These are phyloP conservation scores for Schizopygopsis malacanthus DNA, from an alignment of 2,797 vertebrate species.

Conservation along the genomic window DNA sequence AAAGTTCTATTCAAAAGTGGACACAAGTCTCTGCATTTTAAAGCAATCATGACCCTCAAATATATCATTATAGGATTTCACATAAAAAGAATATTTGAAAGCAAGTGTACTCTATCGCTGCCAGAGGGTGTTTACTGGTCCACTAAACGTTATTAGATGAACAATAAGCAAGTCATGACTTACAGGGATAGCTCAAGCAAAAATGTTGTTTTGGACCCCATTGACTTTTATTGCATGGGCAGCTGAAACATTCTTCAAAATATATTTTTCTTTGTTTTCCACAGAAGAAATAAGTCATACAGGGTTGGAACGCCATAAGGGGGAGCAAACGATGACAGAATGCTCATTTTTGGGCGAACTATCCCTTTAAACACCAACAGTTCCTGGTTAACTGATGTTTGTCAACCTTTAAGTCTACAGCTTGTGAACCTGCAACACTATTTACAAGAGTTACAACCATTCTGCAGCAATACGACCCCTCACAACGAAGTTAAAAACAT, in stretches of 20 bases:
- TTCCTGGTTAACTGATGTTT: conserved; percentile 32
- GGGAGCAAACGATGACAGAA: background rate
- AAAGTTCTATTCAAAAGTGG: conserved; percentile 17
- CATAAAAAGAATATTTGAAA: background rate
- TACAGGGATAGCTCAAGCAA: background rate
- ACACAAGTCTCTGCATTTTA: conserved; percentile 13
- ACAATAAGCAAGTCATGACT: background rate
- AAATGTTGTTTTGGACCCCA: background rate
- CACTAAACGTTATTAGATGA: background rate
- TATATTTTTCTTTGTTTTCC: background rate
- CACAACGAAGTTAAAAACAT: conserved; percentile 49
- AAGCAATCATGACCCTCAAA: background rate
- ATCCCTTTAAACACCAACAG: conserved; percentile 13
- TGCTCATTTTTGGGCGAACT: background rate
- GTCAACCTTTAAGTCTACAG: conserved; percentile 45
- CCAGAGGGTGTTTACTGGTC: background rate
- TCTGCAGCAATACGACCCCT: conserved; percentile 23
- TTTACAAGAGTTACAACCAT: conserved; percentile 28
- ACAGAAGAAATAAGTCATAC: background rate
- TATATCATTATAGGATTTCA: conserved; percentile 6
- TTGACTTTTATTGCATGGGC: background rate
- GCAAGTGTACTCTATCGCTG: background rate
- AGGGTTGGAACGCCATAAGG: background rate
- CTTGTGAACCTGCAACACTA: conserved; percentile 35
- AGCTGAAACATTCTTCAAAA: conserved; percentile 13